These are phyloP conservation scores for Camptogramma bilineatum DNA, from an alignment of 2,888 invertebrate genomes.

Conservation along the genomic window DNA sequence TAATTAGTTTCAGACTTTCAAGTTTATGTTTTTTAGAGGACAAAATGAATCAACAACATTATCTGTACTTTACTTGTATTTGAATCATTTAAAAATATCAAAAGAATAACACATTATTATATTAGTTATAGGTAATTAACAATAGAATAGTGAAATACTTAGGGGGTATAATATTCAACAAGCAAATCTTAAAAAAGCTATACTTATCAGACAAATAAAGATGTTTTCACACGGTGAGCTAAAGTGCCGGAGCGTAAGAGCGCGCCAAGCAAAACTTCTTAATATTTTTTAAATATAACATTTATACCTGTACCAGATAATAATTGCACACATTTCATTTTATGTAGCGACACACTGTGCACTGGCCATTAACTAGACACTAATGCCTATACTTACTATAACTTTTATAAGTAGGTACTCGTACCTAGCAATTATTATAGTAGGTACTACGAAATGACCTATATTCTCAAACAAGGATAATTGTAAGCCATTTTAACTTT, in stretches of 20 bases:
- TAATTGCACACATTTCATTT: conserved; percentile 32
- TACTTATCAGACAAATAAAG: conserved; percentile 1
- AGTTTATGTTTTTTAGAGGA: conserved; percentile 2
- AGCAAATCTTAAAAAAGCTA: conserved; percentile 29
- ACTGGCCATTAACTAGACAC: conserved; percentile 1
- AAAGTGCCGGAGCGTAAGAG: not conserved
- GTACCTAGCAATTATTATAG: too few relatives aligned
- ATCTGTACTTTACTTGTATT: conserved; percentile 22
- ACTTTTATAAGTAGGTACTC: too few relatives aligned
- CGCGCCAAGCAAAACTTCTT: conserved; percentile 1
- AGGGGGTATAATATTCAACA: conserved; percentile 16
- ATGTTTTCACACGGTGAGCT: conserved; percentile 5
- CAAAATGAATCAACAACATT: conserved; percentile 26
- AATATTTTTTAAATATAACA: not conserved
- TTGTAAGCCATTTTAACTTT: not conserved
- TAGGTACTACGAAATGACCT: not conserved
- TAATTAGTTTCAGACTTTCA: conserved; percentile 1
- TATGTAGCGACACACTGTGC: conserved; percentile 2
- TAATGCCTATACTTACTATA: too few relatives aligned
- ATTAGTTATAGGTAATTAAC: conserved; percentile 13
- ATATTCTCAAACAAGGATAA: too few relatives aligned
- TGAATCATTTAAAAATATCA: conserved; percentile 36
- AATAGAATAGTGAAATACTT: conserved; percentile 1
- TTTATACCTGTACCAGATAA: conserved; percentile 4
- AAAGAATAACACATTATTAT: conserved; percentile 30